These are phyloP conservation scores for Pycnonotus jocosus DNA, from an alignment of 2,113 vertebrate genomes.

Conservation along the genomic window DNA sequence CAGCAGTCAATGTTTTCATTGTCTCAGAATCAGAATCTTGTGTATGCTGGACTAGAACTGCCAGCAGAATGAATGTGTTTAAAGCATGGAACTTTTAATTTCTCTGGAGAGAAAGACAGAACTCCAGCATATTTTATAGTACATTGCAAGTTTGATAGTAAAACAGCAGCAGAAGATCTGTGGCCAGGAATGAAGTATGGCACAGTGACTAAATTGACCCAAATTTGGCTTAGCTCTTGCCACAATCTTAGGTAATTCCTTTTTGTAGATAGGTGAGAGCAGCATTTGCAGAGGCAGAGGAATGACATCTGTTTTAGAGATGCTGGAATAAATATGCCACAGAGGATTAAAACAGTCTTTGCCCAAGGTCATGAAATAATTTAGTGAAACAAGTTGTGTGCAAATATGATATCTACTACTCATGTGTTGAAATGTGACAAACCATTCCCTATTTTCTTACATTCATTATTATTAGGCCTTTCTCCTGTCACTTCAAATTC, in stretches of 20 bases:
- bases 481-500: constrained; percentile 20
- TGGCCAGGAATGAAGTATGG: not conserved
- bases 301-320: constrained; percentile 17
- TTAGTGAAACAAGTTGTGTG: constrained; percentile 27
- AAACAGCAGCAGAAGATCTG: not conserved
- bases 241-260: not conserved
- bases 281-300: not conserved
- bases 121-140: not conserved
- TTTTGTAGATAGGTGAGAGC: not conserved
- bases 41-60: not conserved
- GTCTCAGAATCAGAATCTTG: not conserved
- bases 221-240: not conserved
- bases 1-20: not conserved
- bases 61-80: not conserved
- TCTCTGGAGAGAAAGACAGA: not conserved
- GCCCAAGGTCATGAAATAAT: constrained; percentile 32
- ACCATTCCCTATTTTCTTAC: not conserved
- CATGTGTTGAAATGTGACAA: constrained; percentile 33
- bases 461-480: constrained; percentile 18
- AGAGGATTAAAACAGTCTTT: constrained; percentile 27
- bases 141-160: not conserved
- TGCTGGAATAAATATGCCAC: constrained; percentile 11
- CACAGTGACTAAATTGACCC: not conserved
- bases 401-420: constrained; percentile 13
- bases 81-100: not conserved